phyloP scores from a whole-genome alignment of 2,113 vertebrate genomes.

The Microtus oregoni region DNA sequence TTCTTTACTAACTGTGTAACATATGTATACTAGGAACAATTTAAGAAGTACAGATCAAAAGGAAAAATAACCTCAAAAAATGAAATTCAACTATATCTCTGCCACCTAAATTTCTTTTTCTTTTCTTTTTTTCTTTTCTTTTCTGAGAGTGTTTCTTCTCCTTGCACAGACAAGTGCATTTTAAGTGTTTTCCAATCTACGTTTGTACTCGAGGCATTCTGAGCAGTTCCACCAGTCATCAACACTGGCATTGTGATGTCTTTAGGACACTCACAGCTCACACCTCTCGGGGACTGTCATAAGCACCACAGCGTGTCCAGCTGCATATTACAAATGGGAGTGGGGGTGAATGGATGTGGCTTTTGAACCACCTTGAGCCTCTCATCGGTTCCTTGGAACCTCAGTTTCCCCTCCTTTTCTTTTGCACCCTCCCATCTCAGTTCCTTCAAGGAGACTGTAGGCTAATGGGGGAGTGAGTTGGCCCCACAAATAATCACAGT shows the following conservation, averaged over 20 bases:
- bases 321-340: not conserved
- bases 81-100: not conserved
- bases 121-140: not conserved
- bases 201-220: slow-evolving; percentile 4
- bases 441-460: not conserved
- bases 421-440: not conserved
- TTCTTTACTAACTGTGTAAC: not conserved
- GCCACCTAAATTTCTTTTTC: not conserved
- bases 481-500: not conserved
- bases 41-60: not conserved
- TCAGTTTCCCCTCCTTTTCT: not conserved
- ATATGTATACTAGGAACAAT: not conserved
- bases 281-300: not conserved
- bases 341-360: not conserved
- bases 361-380: not conserved
- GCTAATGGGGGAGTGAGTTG: not conserved
- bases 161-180: not conserved
- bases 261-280: not conserved
- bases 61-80: not conserved
- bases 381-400: not conserved
- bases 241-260: not conserved
- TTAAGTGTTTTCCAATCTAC: slow-evolving; percentile 13
- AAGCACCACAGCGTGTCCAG: not conserved
- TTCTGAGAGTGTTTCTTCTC: not conserved
- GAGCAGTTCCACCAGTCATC: not conserved